Conservation (phyloP, 2,113 vertebrate genomes). For the Pachypanchax playfairii region DNA sequence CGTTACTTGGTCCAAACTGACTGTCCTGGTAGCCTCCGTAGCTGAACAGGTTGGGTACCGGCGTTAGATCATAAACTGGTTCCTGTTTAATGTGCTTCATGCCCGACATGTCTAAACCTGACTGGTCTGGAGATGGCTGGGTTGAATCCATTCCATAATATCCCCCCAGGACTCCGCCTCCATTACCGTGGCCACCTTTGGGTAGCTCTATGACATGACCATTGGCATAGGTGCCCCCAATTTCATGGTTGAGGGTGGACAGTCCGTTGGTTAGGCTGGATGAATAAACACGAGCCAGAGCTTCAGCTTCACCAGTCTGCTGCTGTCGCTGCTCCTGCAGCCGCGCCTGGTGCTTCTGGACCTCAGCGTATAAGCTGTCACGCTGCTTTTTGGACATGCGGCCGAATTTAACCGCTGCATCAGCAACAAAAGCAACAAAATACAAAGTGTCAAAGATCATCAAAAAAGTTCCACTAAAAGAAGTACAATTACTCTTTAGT, state of each 20-base stretch:
- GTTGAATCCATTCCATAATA: conserved; percentile 95
- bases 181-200: conserved; percentile 81
- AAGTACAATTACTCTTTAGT: too few relatives aligned
- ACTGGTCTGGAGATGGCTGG: conserved; percentile 97
- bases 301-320: conserved; percentile 93
- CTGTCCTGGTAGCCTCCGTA: conserved; percentile 95
- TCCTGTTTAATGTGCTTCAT: conserved; percentile 99
- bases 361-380: conserved; percentile 96
- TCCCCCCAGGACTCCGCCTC: conserved; percentile 71
- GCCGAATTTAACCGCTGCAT: conserved; percentile 95
- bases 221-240: conserved; percentile 89
- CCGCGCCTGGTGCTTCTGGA: conserved; percentile 97
- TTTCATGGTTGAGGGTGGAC: conserved; percentile 88
- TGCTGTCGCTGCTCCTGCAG: conserved; percentile 94
- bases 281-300: conserved; percentile 92
- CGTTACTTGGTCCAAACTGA: conserved; percentile 88
- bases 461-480: too few relatives aligned
- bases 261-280: conserved; percentile 90
- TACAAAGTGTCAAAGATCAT: not conserved
- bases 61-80: conserved; percentile 97
- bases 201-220: conserved; percentile 94
- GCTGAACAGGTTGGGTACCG: conserved; percentile 97
- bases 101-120: conserved; percentile 96
- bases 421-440: conserved; percentile 1
- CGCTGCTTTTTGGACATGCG: conserved; percentile 99